Evolutionary conservation across 1,140 invertebrate genomes (phyloP).

Genomic region (Drosophila nasuta): DNA sequence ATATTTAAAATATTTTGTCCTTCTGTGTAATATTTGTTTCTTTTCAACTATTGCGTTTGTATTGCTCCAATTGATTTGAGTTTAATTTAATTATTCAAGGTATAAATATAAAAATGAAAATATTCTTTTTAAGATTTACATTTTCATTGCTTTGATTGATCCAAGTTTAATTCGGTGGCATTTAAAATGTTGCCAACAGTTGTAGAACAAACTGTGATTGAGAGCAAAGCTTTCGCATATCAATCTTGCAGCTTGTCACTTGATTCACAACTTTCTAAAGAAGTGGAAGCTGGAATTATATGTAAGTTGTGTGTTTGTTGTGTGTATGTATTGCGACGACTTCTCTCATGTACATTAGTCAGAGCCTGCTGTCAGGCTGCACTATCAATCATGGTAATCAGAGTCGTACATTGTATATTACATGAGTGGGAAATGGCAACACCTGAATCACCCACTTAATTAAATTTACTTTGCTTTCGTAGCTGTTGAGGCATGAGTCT

Average conservation of each 20-base stretch:
- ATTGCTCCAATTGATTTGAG: too few species aligned
- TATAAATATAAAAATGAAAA: too few species aligned
- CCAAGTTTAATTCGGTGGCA: too few species aligned
- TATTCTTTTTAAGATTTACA: too few species aligned
- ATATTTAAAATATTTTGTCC: not conserved
- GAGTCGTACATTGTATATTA: conserved; percentile 3
- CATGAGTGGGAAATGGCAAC: not conserved
- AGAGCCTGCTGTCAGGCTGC: not conserved
- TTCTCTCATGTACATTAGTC: too few species aligned
- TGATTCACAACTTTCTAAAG: not conserved
- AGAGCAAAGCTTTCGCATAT: not conserved
- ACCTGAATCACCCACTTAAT: conserved; percentile 38
- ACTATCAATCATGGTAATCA: conserved; percentile 42
- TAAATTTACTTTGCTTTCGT: conserved; percentile 6
- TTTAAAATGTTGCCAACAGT: not conserved
- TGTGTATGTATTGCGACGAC: too few species aligned
- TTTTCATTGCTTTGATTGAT: too few species aligned
- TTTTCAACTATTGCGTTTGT: too few species aligned
- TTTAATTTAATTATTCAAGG: too few species aligned
- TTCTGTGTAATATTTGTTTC: too few species aligned
- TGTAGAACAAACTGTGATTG: not conserved
- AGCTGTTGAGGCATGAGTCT: conserved; percentile 2
- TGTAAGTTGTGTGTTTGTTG: not conserved
- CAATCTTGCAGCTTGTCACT: conserved; percentile 1
- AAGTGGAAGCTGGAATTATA: not conserved